Conservation (phyloP, 1,140 invertebrate genomes). For the Physella acuta region DNA sequence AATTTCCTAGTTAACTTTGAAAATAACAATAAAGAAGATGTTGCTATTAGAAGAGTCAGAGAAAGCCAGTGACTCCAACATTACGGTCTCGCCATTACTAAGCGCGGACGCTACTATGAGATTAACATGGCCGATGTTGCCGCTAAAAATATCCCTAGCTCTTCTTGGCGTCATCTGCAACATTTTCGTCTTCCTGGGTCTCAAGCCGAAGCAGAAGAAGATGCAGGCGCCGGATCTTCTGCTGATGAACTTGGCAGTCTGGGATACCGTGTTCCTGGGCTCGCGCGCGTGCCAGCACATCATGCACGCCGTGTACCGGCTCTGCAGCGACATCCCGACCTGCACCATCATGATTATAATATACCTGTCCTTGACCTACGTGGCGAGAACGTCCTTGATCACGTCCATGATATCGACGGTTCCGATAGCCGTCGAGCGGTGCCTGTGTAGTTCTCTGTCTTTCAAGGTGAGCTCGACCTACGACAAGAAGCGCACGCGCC, state of each 20-base stretch:
- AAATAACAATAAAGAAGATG: too few species aligned
- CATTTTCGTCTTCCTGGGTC: not conserved
- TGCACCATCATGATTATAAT: not conserved
- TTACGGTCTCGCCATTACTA: not conserved
- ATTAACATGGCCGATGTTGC: not conserved
- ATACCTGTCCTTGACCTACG: not conserved
- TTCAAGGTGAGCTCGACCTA: not conserved
- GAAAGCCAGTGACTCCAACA: not conserved
- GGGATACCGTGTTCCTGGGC: conserved; percentile 10
- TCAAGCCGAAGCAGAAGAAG: not conserved
- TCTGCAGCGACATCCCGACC: not conserved
- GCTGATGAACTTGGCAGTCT: not conserved
- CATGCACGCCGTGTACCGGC: not conserved
- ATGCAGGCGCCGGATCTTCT: not conserved
- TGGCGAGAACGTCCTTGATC: conserved; percentile 5
- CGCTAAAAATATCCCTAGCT: not conserved
- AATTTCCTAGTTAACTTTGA: too few species aligned
- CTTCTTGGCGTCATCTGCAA: not conserved
- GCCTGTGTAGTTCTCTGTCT: not conserved
- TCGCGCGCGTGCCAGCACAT: conserved; percentile 2
- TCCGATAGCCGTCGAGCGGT: conserved; percentile 5
- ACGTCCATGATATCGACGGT: conserved; percentile 6
- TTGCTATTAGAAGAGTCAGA: too few species aligned
- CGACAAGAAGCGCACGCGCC: not conserved
- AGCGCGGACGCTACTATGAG: not conserved